Conservation (phyloP, 2,113 vertebrate genomes). For the Emydocephalus ijimae region DNA sequence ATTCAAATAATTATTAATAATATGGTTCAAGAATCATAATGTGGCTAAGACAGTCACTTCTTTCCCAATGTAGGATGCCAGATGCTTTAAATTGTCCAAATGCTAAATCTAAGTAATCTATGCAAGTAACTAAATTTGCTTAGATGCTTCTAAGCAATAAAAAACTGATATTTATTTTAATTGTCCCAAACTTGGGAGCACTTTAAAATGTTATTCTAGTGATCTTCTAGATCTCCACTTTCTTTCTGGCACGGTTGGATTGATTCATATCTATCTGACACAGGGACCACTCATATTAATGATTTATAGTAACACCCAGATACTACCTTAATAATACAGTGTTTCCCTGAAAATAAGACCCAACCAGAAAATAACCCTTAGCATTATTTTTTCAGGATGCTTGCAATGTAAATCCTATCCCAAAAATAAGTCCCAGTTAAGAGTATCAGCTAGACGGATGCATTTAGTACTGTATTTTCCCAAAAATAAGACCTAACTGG, state of each 20-base stretch:
- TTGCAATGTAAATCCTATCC: no score
- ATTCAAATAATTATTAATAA: neutral
- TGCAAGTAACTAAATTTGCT: neutral
- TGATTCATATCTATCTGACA: neutral
- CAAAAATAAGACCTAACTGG: no score
- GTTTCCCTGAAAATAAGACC: no score
- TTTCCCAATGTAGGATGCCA: neutral
- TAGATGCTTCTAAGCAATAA: neutral
- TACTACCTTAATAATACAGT: neutral
- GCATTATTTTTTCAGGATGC: no score
- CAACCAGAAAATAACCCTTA: no score
- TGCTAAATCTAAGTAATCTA: neutral
- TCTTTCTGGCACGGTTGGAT: neutral
- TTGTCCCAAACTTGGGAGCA: neutral
- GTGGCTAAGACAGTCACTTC: neutral
- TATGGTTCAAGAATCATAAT: neutral
- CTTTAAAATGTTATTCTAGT: neutral
- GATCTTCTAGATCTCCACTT: neutral
- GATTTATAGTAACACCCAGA: neutral
- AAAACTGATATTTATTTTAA: neutral
- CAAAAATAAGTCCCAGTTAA: no score
- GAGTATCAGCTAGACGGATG: no score
- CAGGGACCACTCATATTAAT: neutral
- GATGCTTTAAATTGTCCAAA: neutral
- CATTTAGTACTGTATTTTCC: no score